Percentiles rank a stretch among this genome's conserved stretches.
Evolutionary conservation across 2,113 vertebrate genomes (phyloP).

Genomic region (Synodontis membranacea): DNA sequence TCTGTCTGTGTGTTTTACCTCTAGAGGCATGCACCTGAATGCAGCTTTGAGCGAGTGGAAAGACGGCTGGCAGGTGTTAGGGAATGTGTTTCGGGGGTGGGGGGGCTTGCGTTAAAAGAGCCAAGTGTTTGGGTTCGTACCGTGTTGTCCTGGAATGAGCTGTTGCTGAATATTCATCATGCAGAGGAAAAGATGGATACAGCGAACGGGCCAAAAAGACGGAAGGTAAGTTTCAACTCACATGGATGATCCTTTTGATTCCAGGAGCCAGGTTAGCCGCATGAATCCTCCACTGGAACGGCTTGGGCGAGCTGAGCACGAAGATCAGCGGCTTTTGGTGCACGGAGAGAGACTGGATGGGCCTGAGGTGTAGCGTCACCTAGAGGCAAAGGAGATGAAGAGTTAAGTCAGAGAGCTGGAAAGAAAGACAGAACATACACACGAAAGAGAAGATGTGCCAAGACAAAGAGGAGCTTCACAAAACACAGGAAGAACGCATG

Average conservation of each 20-base stretch:
- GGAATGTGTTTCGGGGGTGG: constrained; percentile 7
- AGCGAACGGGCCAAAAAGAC: background rate
- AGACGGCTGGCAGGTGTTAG: constrained; percentile 21
- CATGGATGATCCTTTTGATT: constrained; percentile 84
- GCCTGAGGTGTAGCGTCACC: constrained; percentile 88
- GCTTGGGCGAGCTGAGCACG: constrained; percentile 85
- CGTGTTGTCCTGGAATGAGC: constrained; percentile 9
- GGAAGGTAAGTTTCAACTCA: constrained; percentile 72
- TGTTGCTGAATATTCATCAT: constrained; percentile 36
- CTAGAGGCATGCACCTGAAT: constrained; percentile 46
- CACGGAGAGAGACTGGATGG: constrained; percentile 85
- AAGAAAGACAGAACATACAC: background rate
- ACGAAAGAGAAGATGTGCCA: background rate
- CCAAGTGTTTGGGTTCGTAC: constrained; percentile 30
- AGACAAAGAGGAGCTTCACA: background rate
- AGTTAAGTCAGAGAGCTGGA: background rate
- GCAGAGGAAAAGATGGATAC: constrained; percentile 1
- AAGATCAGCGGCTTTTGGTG: constrained; percentile 92
- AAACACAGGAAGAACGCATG: background rate
- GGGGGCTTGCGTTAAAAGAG: constrained; percentile 21
- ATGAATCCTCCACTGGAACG: constrained; percentile 86
- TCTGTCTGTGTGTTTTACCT: constrained; percentile 31
- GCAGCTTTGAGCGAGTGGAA: constrained; percentile 40
- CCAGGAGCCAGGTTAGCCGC: constrained; percentile 82
- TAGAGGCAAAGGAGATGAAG: constrained; percentile 49